A percentile compares a stretch with the other conserved stretches of the same genome.
These are phyloP conservation scores for Labia minor DNA, from an alignment of 2,888 invertebrate species.

Conservation along the genomic window DNA sequence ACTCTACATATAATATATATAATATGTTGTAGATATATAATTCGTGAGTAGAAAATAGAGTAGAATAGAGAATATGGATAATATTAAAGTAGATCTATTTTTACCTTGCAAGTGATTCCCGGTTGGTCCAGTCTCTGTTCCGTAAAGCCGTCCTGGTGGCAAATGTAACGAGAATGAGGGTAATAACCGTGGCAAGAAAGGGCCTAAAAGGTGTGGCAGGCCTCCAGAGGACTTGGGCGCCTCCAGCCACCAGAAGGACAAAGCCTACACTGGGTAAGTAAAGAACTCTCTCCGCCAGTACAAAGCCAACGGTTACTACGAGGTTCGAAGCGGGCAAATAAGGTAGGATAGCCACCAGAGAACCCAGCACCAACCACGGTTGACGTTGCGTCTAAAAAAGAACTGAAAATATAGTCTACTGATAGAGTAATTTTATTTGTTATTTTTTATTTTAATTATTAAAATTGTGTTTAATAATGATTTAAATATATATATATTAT, in stretches of 20 bases:
- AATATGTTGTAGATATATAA: too few relatives aligned
- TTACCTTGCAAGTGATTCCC: conserved; percentile 66
- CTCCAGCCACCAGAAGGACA: conserved; percentile 63
- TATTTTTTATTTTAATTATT: too few relatives aligned
- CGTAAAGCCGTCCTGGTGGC: conserved; percentile 55
- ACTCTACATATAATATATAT: too few relatives aligned
- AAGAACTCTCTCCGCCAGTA: conserved; percentile 76
- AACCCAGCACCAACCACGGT: conserved; percentile 54
- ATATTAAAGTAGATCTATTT: too few relatives aligned
- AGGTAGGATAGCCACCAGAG: conserved; percentile 64
- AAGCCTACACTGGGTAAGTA: conserved; percentile 82
- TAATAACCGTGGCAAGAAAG: conserved; percentile 35
- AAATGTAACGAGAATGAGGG: conserved; percentile 48
- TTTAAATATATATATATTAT: too few relatives aligned
- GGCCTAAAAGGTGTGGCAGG: conserved; percentile 34
- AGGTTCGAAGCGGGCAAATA: conserved; percentile 80
- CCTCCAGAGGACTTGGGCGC: conserved; percentile 55
- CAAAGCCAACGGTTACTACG: conserved; percentile 68
- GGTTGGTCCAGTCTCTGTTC: conserved; percentile 66
- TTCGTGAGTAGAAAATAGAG: too few relatives aligned
- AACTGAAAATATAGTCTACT: too few relatives aligned
- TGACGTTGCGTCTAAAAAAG: conserved; percentile 52
- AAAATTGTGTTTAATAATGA: too few relatives aligned
- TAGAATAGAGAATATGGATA: too few relatives aligned
- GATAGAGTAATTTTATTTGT: too few relatives aligned